Percentiles rank a stretch among this genome's conserved stretches.
Evolutionary conservation across 2,888 invertebrate genomes (phyloP).

Genomic region (Philopedon plagiatum): DNA sequence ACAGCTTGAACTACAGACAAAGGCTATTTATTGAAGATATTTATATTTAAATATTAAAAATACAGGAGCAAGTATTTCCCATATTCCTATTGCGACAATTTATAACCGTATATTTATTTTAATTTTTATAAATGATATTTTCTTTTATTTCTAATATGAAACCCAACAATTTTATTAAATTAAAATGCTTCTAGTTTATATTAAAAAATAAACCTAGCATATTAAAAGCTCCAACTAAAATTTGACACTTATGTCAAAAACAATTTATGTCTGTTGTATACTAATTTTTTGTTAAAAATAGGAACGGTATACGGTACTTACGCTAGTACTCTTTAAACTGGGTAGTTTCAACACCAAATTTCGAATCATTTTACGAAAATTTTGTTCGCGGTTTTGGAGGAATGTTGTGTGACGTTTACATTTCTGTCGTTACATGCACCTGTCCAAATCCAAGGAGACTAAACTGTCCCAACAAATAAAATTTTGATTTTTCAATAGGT

Average conservation of each 20-base stretch:
- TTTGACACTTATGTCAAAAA: background rate
- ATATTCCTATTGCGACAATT: too few relatives aligned
- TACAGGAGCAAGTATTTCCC: too few relatives aligned
- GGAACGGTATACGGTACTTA: conserved; percentile 23
- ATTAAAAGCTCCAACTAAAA: too few relatives aligned
- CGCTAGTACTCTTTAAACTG: conserved; percentile 37
- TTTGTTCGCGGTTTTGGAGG: conserved; percentile 40
- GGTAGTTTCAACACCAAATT: conserved; percentile 52
- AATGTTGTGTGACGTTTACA: conserved; percentile 36
- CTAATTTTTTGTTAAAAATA: background rate
- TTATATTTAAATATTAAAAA: too few relatives aligned
- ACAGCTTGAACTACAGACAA: too few relatives aligned
- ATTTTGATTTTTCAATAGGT: background rate
- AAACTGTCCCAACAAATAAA: background rate
- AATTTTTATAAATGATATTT: too few relatives aligned
- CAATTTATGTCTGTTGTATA: background rate
- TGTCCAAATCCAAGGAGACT: conserved; percentile 13
- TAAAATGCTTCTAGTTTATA: too few relatives aligned
- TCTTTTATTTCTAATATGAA: too few relatives aligned
- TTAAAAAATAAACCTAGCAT: too few relatives aligned
- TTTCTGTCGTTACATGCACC: conserved; percentile 16
- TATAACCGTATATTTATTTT: too few relatives aligned
- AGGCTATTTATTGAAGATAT: too few relatives aligned
- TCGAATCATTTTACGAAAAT: conserved; percentile 57
- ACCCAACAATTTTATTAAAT: too few relatives aligned